Percentiles rank a stretch among this genome's conserved stretches.
These are phyloP conservation scores for Neocrepidodera transversa DNA, from an alignment of 2,888 invertebrate genomes.

Conservation along the genomic window DNA sequence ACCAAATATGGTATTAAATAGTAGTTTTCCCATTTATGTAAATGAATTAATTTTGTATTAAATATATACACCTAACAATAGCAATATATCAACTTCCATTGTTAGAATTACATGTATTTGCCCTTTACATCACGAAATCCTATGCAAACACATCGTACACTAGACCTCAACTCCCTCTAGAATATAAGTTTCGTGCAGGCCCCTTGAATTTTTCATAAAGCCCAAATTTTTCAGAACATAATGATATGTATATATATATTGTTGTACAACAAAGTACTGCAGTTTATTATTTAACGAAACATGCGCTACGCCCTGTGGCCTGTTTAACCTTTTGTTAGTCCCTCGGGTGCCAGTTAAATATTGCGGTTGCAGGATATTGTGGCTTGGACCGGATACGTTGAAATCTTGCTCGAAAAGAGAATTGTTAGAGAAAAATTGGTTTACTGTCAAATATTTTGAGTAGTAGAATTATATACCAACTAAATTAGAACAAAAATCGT, in stretches of 20 bases:
- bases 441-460: too few species aligned
- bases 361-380: not conserved
- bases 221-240: not conserved
- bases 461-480: too few species aligned
- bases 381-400: not conserved
- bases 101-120: slow-evolving; percentile 7
- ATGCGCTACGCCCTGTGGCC: not conserved
- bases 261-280: not conserved
- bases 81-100: slow-evolving; percentile 1
- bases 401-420: not conserved
- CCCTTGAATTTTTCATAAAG: slow-evolving; percentile 3
- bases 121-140: slow-evolving; percentile 6
- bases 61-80: too few species aligned
- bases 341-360: slow-evolving; percentile 2
- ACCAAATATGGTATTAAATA: too few species aligned
- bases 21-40: too few species aligned
- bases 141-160: slow-evolving; percentile 3
- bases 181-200: slow-evolving; percentile 10
- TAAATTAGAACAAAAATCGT: too few species aligned
- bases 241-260: slow-evolving; percentile 15
- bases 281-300: slow-evolving; percentile 8
- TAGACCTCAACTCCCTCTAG: slow-evolving; percentile 1
- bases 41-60: too few species aligned
- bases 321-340: slow-evolving; percentile 5
- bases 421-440: not conserved